Conservation (phyloP, 2,888 invertebrate genomes). For the Morpho deidamia region DNA sequence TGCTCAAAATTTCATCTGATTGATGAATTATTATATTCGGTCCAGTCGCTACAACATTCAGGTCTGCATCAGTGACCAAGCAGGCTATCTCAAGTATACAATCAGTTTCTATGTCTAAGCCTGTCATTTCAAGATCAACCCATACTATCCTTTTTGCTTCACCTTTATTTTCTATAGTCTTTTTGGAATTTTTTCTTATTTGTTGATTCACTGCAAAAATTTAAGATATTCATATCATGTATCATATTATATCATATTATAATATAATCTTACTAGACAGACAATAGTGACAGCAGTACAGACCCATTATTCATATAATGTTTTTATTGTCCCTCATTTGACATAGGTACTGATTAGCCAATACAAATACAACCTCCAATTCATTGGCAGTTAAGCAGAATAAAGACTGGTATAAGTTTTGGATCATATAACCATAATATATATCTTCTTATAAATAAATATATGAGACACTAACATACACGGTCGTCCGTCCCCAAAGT, state of each 20-base stretch:
- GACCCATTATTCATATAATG: too few species aligned
- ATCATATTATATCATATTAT: too few species aligned
- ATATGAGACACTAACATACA: too few species aligned
- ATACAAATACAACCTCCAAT: too few species aligned
- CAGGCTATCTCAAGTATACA: conserved; percentile 94
- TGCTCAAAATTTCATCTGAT: conserved; percentile 81
- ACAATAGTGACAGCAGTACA: too few species aligned
- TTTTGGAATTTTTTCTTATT: conserved; percentile 16
- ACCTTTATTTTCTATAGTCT: conserved; percentile 25
- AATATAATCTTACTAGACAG: not conserved
- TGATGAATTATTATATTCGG: conserved; percentile 89
- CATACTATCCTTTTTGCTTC: conserved; percentile 79
- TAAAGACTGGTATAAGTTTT: too few species aligned
- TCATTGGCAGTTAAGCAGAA: too few species aligned
- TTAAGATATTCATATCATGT: not conserved
- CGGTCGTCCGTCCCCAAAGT: too few species aligned
- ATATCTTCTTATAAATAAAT: too few species aligned
- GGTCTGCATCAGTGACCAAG: conserved; percentile 88
- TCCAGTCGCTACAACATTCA: conserved; percentile 86
- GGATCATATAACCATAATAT: too few species aligned
- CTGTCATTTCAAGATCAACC: conserved; percentile 94
- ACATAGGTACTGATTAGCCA: too few species aligned
- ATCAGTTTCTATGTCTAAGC: conserved; percentile 86
- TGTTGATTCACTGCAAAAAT: conserved; percentile 8
- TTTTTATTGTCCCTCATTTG: too few species aligned